phyloP scores from a whole-genome alignment of 2,797 vertebrate species.

The Coranthus polyacanthus region DNA sequence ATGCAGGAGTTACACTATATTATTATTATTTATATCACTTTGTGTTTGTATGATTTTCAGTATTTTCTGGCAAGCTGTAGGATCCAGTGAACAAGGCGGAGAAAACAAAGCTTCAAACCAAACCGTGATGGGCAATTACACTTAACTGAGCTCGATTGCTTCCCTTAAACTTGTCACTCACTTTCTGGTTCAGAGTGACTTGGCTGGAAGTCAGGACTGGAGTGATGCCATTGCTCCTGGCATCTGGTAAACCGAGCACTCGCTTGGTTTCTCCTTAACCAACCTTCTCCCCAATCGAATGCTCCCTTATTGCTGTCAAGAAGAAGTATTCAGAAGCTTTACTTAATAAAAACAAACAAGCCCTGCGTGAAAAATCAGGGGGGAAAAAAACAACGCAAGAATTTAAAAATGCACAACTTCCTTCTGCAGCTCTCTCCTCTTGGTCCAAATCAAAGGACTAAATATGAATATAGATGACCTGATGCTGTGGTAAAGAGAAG shows the following conservation, averaged over 20 bases:
- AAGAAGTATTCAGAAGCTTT: no score
- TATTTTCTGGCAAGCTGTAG: constrained; percentile 13
- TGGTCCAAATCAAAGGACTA: no score
- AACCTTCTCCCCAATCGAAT: constrained; percentile 40
- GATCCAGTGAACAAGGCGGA: constrained; percentile 18
- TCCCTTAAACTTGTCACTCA: constrained; percentile 75
- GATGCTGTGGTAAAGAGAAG: no score
- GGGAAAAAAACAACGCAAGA: no score
- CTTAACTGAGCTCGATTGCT: constrained; percentile 79
- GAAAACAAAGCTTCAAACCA: constrained; percentile 63
- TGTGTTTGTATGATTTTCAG: constrained; percentile 11
- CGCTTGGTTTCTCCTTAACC: constrained; percentile 70
- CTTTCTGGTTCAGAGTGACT: constrained; percentile 75
- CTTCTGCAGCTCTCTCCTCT: no score
- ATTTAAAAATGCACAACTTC: no score
- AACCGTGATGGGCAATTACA: constrained; percentile 77
- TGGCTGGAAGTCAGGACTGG: constrained; percentile 74
- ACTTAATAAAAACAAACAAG: no score
- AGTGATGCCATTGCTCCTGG: constrained; percentile 83
- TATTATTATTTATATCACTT: constrained; percentile 15
- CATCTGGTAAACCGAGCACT: constrained; percentile 74
- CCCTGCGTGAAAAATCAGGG: no score
- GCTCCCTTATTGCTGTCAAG: constrained; percentile 34
- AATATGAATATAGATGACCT: no score
- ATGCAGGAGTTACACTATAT: background rate